Percentiles rank a stretch among this genome's conserved stretches.
phyloP scores from a whole-genome alignment of 2,888 invertebrate species.

The Thelaira solivaga region DNA sequence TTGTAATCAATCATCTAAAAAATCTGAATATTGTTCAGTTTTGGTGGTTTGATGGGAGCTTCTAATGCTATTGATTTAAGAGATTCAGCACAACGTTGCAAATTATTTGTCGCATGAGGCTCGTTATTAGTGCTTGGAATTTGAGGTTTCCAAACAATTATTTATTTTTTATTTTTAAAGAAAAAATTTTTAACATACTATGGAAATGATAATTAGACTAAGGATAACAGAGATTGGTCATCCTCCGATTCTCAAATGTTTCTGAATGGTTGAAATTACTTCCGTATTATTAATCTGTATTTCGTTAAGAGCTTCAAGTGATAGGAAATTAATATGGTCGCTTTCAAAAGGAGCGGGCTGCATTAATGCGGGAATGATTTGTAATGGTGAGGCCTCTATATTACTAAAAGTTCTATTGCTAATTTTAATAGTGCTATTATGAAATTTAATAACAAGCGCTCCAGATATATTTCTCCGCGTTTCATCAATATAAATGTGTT shows the following conservation, averaged over 20 bases:
- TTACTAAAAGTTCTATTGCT: conserved; percentile 18
- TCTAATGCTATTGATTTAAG: background rate
- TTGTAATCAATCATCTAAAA: background rate
- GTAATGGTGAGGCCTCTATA: conserved; percentile 14
- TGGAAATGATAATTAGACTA: background rate
- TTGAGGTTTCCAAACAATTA: background rate
- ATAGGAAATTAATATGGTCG: background rate
- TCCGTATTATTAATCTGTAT: conserved; percentile 17
- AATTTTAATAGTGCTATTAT: too few species aligned
- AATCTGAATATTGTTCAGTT: background rate
- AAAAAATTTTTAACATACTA: background rate
- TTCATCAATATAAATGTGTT: background rate
- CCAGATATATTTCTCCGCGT: conserved; percentile 3
- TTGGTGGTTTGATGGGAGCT: background rate
- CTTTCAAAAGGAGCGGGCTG: background rate
- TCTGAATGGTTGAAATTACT: too few species aligned
- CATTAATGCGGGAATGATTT: conserved; percentile 16
- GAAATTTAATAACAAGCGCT: background rate
- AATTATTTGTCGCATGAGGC: background rate
- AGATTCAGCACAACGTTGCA: background rate
- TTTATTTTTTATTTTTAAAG: conserved; percentile 2
- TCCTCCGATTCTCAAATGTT: background rate
- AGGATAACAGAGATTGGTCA: conserved; percentile 6
- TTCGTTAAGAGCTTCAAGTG: too few species aligned
- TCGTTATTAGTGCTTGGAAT: background rate